A percentile compares a stretch with the other conserved stretches of the same genome.
These are phyloP conservation scores for Larimichthys crocea DNA, from an alignment of 2,113 vertebrate genomes.

Conservation along the genomic window DNA sequence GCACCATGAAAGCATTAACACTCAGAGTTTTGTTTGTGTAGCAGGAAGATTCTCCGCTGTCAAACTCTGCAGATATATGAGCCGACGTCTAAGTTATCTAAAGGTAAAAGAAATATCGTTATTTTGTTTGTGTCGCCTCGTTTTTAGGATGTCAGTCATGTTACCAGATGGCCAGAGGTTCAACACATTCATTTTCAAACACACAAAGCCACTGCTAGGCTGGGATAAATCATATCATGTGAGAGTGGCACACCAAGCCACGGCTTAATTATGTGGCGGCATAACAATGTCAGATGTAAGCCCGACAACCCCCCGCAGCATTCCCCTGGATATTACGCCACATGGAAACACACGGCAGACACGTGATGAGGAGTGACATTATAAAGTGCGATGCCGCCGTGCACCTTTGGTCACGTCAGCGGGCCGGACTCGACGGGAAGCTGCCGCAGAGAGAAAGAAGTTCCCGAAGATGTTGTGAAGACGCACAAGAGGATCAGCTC, in stretches of 20 bases:
- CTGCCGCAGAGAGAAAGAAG: constrained; percentile 38
- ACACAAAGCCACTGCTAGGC: neutral
- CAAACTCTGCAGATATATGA: neutral
- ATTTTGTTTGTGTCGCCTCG: neutral
- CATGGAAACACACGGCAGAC: neutral
- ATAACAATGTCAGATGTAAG: constrained; percentile 22
- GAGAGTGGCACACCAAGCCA: constrained; percentile 11
- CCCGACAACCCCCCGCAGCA: constrained; percentile 3
- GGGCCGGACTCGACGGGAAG: constrained; percentile 12
- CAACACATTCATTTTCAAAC: neutral
- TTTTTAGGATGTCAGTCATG: neutral
- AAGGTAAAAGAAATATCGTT: neutral
- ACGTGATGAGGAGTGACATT: constrained; percentile 49
- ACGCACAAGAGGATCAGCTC: constrained; percentile 9
- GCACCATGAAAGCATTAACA: constrained; percentile 1
- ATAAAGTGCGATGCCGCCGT: constrained; percentile 38
- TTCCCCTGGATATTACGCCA: neutral
- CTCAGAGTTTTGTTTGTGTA: neutral
- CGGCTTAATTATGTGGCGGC: constrained; percentile 32
- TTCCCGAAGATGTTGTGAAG: constrained; percentile 11
- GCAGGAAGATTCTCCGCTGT: neutral
- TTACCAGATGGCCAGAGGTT: neutral
- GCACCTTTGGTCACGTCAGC: constrained; percentile 58
- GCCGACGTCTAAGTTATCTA: neutral
- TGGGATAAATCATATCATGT: constrained; percentile 8